Evolutionary conservation across 2,888 invertebrate genomes (phyloP), one percentile per base, ranked within the genome.

Genomic region (Drosophila infuscata): DNA sequence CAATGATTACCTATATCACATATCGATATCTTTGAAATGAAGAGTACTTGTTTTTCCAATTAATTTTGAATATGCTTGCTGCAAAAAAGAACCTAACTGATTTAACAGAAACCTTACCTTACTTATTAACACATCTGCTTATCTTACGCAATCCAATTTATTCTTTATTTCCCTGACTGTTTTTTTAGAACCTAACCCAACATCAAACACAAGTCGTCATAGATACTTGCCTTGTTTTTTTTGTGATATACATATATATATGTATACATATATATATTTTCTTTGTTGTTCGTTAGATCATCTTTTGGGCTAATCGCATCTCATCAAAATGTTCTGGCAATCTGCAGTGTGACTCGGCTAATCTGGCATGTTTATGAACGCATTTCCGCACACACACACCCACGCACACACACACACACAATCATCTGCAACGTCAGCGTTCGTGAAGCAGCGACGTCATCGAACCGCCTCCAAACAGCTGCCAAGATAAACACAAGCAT

Each of bases 401-500:
- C 25, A 25, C 25, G 2, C 25, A 1, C 25, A 25, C 25, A 25
- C 25, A 1, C 3, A 25, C 25, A 25, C 70, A 36, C 17, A n/a
- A 1, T 29, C 70, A 82, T 73, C 66, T 77, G 83, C 88, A 83
- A 52, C 74, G 81, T 84, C 83, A 84, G 87, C 46, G 46, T 46
- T 15, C 25, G n/a, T 25, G 1, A 25, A 46, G 29, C 81, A 49
- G 56, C 71, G 63, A 82, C 82, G 83, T 83, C 86, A 85, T 74
- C 71, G 66, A 63, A 41, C 65, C 72, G 67, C 80, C 76, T 61
- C 70, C 67, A 68, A 61, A 61, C 70, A 69, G 70, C 43, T 70
- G 82, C 87, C 84, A 83, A 83, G 65, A 67, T 79, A 83, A 83
- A 82, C 70, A 87, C 43, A 60, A 49, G 48, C 25, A 77, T 74